Percentiles rank a stretch among this genome's conserved stretches.
phyloP scores from a whole-genome alignment of 1,140 invertebrate genomes.

The Gonatopus flavifemur region DNA sequence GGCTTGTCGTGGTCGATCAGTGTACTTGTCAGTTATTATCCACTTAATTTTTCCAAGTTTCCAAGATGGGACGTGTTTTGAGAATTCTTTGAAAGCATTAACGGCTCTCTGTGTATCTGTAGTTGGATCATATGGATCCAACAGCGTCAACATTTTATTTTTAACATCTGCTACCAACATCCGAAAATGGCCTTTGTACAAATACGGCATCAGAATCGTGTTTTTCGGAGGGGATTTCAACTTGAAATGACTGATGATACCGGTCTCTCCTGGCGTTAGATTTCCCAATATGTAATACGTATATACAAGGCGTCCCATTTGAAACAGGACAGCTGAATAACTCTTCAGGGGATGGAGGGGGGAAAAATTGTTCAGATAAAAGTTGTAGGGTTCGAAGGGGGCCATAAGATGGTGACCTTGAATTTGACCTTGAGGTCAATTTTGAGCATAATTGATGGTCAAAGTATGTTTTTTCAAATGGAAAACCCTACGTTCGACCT shows the following conservation, averaged over 20 bases:
- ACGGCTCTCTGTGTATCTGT: slow-evolving; percentile 5
- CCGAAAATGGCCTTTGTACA: slow-evolving; percentile 12
- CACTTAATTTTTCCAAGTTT: background rate
- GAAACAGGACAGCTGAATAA: too few relatives aligned
- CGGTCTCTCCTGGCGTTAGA: background rate
- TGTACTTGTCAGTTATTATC: background rate
- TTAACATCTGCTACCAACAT: slow-evolving; percentile 13
- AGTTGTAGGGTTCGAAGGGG: too few relatives aligned
- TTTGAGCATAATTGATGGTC: too few relatives aligned
- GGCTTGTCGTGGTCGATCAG: slow-evolving; percentile 3
- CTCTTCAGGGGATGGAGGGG: too few relatives aligned
- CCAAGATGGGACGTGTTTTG: background rate
- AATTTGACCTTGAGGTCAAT: too few relatives aligned
- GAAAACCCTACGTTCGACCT: too few relatives aligned
- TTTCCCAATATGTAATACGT: slow-evolving; percentile 4
- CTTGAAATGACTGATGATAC: background rate
- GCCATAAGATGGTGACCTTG: too few relatives aligned
- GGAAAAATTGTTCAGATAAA: too few relatives aligned
- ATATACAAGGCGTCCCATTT: too few relatives aligned
- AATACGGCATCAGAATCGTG: slow-evolving; percentile 19
- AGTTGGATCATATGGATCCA: slow-evolving; percentile 17
- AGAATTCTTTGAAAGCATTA: slow-evolving; percentile 4
- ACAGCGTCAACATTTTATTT: slow-evolving; percentile 3
- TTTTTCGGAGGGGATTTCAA: background rate
- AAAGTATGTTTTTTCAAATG: too few relatives aligned